Conservation (phyloP, 2,888 invertebrate species). For the Watsonalla cultraria region DNA sequence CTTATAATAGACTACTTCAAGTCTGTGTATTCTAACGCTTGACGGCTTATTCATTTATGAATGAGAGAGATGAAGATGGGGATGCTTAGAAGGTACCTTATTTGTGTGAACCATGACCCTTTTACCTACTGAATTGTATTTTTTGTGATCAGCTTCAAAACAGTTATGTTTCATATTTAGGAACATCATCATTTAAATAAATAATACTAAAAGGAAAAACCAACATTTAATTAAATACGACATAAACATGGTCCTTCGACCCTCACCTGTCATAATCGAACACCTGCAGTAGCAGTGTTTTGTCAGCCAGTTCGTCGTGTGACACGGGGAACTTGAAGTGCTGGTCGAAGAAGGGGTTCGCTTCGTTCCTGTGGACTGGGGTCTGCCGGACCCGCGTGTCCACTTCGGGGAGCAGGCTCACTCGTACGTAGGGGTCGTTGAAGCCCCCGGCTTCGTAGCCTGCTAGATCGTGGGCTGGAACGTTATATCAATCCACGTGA, state of each 20-base stretch:
- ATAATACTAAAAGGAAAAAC: too few species aligned
- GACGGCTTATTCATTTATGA: too few species aligned
- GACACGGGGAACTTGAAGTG: conserved; percentile 96
- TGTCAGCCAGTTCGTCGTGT: conserved; percentile 90
- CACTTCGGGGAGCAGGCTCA: conserved; percentile 89
- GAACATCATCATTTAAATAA: too few species aligned
- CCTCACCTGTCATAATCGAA: conserved; percentile 77
- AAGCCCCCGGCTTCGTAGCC: conserved; percentile 92
- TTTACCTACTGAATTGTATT: too few species aligned
- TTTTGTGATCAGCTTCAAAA: too few species aligned
- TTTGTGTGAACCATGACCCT: too few species aligned
- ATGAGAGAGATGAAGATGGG: too few species aligned
- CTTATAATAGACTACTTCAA: too few species aligned
- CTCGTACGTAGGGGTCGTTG: conserved; percentile 92
- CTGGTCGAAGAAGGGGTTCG: conserved; percentile 93
- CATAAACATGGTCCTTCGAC: not conserved
- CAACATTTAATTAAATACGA: too few species aligned
- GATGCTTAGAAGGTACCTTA: too few species aligned
- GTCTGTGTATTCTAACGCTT: too few species aligned
- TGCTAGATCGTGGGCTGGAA: conserved; percentile 88
- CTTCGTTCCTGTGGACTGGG: conserved; percentile 88
- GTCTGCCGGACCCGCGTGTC: conserved; percentile 92
- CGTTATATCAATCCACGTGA: not conserved
- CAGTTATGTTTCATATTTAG: too few species aligned
- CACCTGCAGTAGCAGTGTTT: conserved; percentile 86